A percentile compares a stretch with the other conserved stretches of the same genome.
Evolutionary conservation across 2,888 invertebrate species (phyloP).

Genomic region (Yponomeuta malinellus): DNA sequence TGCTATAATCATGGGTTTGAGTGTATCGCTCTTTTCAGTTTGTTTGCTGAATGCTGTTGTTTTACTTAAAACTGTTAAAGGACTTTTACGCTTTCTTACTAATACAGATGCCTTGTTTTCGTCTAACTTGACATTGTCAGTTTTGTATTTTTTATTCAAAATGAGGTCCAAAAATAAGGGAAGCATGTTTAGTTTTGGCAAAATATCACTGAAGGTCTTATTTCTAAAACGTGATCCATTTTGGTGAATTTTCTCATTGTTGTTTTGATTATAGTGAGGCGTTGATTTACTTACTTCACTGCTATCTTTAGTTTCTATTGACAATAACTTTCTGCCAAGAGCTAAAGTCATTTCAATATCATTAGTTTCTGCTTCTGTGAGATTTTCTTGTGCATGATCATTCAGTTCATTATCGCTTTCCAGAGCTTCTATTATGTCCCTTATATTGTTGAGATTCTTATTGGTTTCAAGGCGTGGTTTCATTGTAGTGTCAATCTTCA

Average conservation of each 20-base stretch:
- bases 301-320: background rate
- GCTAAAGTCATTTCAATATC: background rate
- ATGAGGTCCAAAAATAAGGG: background rate
- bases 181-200: background rate
- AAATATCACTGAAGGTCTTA: background rate
- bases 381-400: conserved; percentile 32
- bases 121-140: background rate
- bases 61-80: background rate
- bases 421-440: conserved; percentile 55
- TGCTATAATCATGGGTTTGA: conserved; percentile 30
- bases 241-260: background rate
- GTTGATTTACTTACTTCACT: background rate
- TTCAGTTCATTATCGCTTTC: conserved; percentile 34
- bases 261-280: background rate
- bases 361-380: conserved; percentile 42
- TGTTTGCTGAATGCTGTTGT: background rate
- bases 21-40: background rate
- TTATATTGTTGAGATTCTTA: conserved; percentile 54
- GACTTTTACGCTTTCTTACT: background rate
- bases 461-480: conserved; percentile 23
- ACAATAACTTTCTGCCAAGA: background rate
- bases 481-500: conserved; percentile 18
- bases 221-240: background rate
- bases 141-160: background rate
- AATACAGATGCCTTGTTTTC: background rate